Evolutionary conservation across 2,113 vertebrate species (phyloP), one percentile per base, ranked within the genome.

Genomic region (Muntiacus muntjak): DNA sequence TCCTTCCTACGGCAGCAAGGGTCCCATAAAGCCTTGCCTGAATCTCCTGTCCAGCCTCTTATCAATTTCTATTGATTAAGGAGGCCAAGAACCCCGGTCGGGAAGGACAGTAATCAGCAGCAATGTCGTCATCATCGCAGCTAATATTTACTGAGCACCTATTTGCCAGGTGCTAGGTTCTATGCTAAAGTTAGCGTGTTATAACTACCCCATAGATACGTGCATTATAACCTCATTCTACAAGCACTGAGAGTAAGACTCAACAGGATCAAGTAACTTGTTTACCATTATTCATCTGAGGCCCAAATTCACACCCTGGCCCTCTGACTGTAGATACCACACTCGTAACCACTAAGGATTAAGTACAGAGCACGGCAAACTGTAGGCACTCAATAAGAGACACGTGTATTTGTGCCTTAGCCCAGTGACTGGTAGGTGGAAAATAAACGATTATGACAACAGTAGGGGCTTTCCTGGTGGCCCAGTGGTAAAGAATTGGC

Each of bases 81-180:
- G 45, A 50, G 16, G 78, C 45, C 78, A 33, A 33, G 78, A 33
- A 21, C 16, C 45, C 45, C 5, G 4, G 76, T 81, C 16, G 9
- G 28, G 11, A 33, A 50, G 0, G 5, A n/a, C 7, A 36, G n/a
- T 3, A 30, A 92, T 36, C 40, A 10, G 9, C 25, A 7, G 5
- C 43, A 4, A 33, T 30, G 6, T 36, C 5, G 9, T 40, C 74
- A 71, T 47, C 74, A 58, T 40, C 15, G 45, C 0, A 28, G 47
- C 28, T 58, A 15, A 12, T 83, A 89, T 54, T 89, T 84, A n/a
- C 28, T n/a, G 28, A 93, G 43, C 11, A 17, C 17, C 1, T 50
- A 5, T 12, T n/a, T 54, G 4, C 50, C 23, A 1, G 10, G 54
- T 4, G 30, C 13, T 36, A 40, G n/a, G 50, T 19, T 79, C 47